Base-by-base conservation (phyloP, 1,140 invertebrate species). In the Andricus grossulariae region DNA sequence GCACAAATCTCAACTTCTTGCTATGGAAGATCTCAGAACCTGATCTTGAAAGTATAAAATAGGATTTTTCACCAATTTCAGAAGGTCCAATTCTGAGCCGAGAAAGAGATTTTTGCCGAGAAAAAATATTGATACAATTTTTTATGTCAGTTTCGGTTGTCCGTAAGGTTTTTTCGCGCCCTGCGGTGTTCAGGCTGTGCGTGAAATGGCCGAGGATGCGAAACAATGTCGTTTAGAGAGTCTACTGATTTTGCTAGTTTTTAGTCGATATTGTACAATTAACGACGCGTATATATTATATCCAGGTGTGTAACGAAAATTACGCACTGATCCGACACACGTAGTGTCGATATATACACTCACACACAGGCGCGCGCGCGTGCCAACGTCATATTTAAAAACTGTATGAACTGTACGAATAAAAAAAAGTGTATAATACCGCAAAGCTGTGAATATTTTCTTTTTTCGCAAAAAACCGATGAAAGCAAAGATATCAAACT, bases 361-460 rank as follows among this genome's bases (percentile, higher is more conserved):
- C 57, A 39, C 60, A 66, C 60, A 66, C 54, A 55, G 6, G 16
- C 16, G 60, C 25, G 60, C 25, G 60, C 60, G 60, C 60, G 60
- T 66, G 60, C 60, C 60, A 66, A 39, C 25, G 39, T 66, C 5
- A 39, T n/a, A 66, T 66, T 66, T 32, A 66, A 66, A 66, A n/a
- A 66, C 15, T 66, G 32, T 39, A 32, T 66, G 32, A 66, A 66
- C 25, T 66, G 8, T 11, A 45, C 60, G 60, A 39, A n/a, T 66
- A 66, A 66, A 66, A 60, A 25, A 66, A 39, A 66, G n/a, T 66
- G 60, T 66, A 66, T 66, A 66, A 66, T 66, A 66, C 25, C 39
- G 13, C 60, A 66, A 66, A 66, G 60, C 60, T 66, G 60, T 66
- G 60, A 66, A 66, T 66, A 66, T 66, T 39, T 66, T 66, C 21